Evolutionary conservation across 2,113 vertebrate genomes (phyloP).

Genomic region (Micromys minutus): DNA sequence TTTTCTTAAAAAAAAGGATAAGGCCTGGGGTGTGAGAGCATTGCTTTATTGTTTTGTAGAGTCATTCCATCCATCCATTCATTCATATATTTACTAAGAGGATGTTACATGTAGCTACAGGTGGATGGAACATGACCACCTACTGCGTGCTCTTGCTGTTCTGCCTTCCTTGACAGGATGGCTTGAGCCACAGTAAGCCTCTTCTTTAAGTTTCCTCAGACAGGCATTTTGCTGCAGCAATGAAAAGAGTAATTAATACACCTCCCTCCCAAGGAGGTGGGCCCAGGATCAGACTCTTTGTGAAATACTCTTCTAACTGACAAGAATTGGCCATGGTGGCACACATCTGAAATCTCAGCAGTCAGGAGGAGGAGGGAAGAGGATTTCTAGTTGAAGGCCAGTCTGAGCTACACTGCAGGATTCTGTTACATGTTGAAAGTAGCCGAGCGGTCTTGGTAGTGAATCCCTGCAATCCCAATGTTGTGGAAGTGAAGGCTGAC

Average conservation of each 20-base stretch:
- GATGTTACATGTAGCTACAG: background rate
- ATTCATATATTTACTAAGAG: background rate
- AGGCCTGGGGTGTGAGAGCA: background rate
- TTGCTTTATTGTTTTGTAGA: background rate
- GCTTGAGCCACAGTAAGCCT: background rate
- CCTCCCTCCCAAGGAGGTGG: background rate
- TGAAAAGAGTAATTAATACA: background rate
- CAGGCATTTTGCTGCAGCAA: background rate
- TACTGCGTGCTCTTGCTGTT: background rate
- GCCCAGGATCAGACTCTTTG: background rate
- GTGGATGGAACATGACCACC: background rate
- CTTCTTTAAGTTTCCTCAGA: background rate
- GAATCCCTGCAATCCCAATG: background rate
- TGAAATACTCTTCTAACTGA: constrained; percentile 28
- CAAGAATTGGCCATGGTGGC: background rate
- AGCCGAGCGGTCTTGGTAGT: background rate
- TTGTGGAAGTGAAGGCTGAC: background rate
- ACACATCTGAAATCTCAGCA: too few relatives aligned
- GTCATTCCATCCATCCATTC: background rate
- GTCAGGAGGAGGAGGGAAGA: background rate
- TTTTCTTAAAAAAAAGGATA: background rate
- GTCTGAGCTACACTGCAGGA: background rate
- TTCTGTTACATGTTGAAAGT: background rate
- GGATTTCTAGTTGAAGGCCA: background rate
- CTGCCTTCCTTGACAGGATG: background rate